A percentile compares a stretch with the other conserved stretches of the same genome.
These are phyloP conservation scores for Pterostichus niger DNA, from an alignment of 2,888 invertebrate genomes.

Conservation along the genomic window DNA sequence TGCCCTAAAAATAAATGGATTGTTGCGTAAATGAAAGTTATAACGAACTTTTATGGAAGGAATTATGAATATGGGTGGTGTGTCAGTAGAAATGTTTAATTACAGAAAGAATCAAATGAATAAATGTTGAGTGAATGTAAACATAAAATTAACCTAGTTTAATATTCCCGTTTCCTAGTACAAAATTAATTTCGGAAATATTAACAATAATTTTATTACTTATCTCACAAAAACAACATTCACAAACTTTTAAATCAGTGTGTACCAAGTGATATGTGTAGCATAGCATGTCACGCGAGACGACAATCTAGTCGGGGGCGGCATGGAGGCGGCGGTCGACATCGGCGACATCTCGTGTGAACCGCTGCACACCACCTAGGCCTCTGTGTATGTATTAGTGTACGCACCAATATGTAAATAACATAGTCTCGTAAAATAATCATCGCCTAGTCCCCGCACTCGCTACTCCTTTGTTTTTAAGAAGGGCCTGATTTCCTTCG, in stretches of 20 bases:
- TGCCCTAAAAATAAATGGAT: no score
- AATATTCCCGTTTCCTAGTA: no score
- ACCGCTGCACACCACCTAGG: constrained; percentile 2
- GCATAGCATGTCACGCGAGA: constrained; percentile 28
- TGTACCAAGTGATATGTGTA: neutral
- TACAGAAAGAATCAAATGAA: no score
- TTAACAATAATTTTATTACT: neutral
- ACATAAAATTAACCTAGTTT: neutral
- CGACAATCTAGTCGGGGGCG: constrained; percentile 24
- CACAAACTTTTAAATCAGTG: neutral
- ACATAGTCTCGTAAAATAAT: constrained; percentile 24
- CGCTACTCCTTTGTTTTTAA: constrained; percentile 20
- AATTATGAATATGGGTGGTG: no score
- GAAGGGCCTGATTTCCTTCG: constrained; percentile 20
- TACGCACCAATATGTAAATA: constrained; percentile 43
- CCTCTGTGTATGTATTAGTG: neutral
- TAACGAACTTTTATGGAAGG: no score
- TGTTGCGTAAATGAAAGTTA: no score
- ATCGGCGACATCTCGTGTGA: constrained; percentile 51
- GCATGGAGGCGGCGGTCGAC: neutral
- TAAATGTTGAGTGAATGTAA: no score
- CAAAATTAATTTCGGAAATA: no score
- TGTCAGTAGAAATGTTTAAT: no score
- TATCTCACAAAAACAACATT: neutral
- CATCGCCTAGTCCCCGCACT: neutral